Conservation (phyloP, 2,113 vertebrate species). For the Heterochromis multidens region DNA sequence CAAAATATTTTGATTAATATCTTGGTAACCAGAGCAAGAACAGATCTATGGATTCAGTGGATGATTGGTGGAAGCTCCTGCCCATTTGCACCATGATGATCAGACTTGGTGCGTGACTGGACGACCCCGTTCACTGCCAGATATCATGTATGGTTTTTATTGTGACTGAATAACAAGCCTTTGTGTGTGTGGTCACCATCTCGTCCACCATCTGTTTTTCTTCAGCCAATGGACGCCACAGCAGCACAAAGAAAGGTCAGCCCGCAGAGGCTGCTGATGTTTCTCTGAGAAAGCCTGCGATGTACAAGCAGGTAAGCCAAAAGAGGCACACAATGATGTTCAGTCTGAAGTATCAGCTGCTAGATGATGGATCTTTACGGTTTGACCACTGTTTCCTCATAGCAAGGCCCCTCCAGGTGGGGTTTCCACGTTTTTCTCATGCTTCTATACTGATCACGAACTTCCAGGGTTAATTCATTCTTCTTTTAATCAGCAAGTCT, state of each 20-base stretch:
- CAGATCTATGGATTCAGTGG: fast-evolving
- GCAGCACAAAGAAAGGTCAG: background rate
- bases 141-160: background rate
- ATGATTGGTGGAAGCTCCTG: background rate
- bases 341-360: background rate
- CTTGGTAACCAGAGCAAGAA: too few species aligned
- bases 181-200: too few species aligned
- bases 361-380: background rate
- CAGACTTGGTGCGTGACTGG: too few species aligned
- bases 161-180: background rate
- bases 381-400: background rate
- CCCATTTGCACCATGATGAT: too few species aligned
- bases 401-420: background rate
- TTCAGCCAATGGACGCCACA: slow-evolving; percentile 8
- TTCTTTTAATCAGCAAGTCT: background rate
- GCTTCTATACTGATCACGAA: too few species aligned
- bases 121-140: background rate
- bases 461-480: background rate
- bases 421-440: too few species aligned
- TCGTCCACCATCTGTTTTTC: background rate
- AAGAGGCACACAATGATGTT: fast-evolving
- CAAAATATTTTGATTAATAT: background rate
- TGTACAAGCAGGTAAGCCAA: slow-evolving; percentile 20
- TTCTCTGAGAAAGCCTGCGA: slow-evolving; percentile 22
- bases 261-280: background rate